Base-by-base conservation (phyloP, 2,113 vertebrate species). In the Phrynocephalus versicolor region DNA sequence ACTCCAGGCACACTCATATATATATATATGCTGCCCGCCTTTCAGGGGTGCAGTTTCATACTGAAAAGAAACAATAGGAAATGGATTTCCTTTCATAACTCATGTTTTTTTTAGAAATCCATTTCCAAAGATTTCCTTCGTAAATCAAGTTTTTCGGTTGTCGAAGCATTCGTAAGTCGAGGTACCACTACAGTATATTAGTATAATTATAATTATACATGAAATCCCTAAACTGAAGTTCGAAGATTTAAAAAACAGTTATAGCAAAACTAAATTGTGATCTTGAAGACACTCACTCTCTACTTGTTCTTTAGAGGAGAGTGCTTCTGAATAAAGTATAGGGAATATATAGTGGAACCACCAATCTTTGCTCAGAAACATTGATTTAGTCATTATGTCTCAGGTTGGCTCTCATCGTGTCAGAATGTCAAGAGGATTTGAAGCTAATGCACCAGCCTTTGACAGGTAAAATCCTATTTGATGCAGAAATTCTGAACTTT, bases 361-460 rank as follows among this genome's bases (percentile, higher is more conserved):
- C 9, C 25, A 78, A 82, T 70, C 6, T 23, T 2, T 87, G 23
- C 80, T 71, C 60, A 12, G 30, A 65, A 83, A 70, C 55, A 77
- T 10, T 67, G 81, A 35, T 45, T 60, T 13, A 78, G 45, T 37
- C 33, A 84, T 86, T 83, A 25, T 86, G 3, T 90, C 57, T 37
- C 87, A 99, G 99, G 99, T 99, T 74, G 99, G 98, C 87, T 99
- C 99, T n/a, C 99, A 99, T 93, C 98, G 98, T 84, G 99, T 99
- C 87, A 98, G 98, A 90, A 98, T 99, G 95, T 99, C 99, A 65
- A 96, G 99, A 77, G 99, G 99, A 64, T 99, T 99, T 81, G 98
- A 99, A 94, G 98, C 98, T 0, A 99, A 99, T 18, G 99, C 99
- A 14, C 98, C 98, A 23, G 99, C 99, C 78, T 99, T 99, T 94